Conservation (phyloP, 2,888 invertebrate species). For the Agonopterix arenella region DNA sequence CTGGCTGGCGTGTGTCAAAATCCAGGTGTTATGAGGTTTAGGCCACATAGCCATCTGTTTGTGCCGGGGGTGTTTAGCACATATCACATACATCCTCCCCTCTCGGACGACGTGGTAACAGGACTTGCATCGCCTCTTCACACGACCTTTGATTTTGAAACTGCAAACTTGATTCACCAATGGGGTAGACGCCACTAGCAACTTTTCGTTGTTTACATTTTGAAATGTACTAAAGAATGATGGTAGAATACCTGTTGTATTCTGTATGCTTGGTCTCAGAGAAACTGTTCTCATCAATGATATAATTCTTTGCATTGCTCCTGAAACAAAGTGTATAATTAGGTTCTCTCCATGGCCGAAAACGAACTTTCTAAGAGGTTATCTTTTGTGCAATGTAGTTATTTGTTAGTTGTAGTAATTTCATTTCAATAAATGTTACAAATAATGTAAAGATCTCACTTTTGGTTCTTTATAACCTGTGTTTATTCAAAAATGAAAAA, state of each 20-base stretch:
- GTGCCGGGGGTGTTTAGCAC: conserved; percentile 86
- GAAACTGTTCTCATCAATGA: conserved; percentile 34
- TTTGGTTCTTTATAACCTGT: no score
- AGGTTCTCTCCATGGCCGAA: no score
- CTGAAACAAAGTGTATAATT: not conserved
- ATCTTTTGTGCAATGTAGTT: no score
- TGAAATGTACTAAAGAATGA: conserved; percentile 33
- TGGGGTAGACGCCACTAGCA: conserved; percentile 39
- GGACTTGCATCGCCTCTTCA: conserved; percentile 85
- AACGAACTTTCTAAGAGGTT: no score
- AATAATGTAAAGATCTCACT: no score
- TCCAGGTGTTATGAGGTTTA: conserved; percentile 83
- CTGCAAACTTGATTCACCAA: conserved; percentile 38
- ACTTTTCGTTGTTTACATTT: conserved; percentile 22
- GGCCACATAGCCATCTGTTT: conserved; percentile 87
- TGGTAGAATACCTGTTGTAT: conserved; percentile 17
- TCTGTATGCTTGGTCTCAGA: conserved; percentile 15
- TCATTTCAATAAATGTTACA: no score
- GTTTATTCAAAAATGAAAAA: no score
- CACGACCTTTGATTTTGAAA: conserved; percentile 83
- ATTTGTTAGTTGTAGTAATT: no score
- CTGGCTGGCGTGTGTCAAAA: conserved; percentile 85
- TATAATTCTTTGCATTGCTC: conserved; percentile 36
- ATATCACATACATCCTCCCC: conserved; percentile 83
- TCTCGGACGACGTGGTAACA: conserved; percentile 85